Evolutionary conservation across 2,113 vertebrate genomes (phyloP).

Genomic region (Cochlearius cochlearius): DNA sequence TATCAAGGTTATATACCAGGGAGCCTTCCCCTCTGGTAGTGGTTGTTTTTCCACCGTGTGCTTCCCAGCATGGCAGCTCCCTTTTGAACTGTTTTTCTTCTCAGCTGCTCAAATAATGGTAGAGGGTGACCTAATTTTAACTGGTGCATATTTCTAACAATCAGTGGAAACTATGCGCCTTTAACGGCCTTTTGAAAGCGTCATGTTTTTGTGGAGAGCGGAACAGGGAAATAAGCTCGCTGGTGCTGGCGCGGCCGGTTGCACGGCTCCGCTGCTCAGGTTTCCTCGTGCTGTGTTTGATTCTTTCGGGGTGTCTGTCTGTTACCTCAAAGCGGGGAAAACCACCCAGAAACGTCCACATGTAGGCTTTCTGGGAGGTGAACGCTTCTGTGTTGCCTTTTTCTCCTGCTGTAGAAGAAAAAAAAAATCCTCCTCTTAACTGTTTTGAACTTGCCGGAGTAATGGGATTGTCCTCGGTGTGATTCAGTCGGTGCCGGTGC

Average conservation of each 20-base stretch:
- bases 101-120: constrained; percentile 35
- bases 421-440: not conserved
- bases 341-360: not conserved
- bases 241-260: not conserved
- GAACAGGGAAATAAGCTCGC: not conserved
- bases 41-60: not conserved
- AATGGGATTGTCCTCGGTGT: not conserved
- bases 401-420: not conserved
- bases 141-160: constrained; percentile 51
- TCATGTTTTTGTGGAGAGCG: constrained; percentile 38
- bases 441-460: not conserved
- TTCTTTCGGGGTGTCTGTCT: not conserved
- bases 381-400: not conserved
- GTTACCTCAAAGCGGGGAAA: not conserved
- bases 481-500: not conserved
- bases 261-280: not conserved
- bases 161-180: constrained; percentile 53
- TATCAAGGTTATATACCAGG: not conserved
- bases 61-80: not conserved
- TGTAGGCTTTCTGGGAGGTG: not conserved
- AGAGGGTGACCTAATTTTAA: constrained; percentile 53
- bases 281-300: not conserved
- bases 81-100: constrained; percentile 37
- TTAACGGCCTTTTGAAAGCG: constrained; percentile 15
- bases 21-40: not conserved